Conservation (phyloP, 2,797 vertebrate species). For the Onychomys arenicola region DNA sequence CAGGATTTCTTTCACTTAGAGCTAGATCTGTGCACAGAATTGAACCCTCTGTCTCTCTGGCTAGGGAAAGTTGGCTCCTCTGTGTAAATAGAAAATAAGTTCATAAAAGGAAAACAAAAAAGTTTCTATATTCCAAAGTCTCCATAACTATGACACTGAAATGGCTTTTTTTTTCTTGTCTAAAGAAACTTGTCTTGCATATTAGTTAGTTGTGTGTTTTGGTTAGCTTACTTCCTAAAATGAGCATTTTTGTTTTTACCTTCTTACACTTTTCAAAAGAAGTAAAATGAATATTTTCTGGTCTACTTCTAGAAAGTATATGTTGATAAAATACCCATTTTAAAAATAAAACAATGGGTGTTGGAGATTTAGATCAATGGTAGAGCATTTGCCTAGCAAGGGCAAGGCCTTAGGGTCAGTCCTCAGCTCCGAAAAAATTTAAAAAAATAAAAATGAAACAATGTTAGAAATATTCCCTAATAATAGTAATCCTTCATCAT, state of each 20-base stretch:
- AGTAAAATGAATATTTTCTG: neutral
- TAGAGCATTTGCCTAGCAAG: no score
- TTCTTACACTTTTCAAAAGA: slow-evolving; percentile 47
- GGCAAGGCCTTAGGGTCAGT: no score
- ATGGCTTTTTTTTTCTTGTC: neutral
- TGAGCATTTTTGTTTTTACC: neutral
- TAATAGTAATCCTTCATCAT: neutral
- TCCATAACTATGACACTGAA: neutral
- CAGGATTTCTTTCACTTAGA: slow-evolving; percentile 53
- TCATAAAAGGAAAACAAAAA: slow-evolving; percentile 23
- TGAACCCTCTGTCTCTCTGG: slow-evolving; percentile 25
- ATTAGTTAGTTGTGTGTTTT: neutral
- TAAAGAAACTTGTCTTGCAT: neutral
- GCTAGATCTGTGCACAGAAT: neutral
- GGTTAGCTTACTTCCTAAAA: slow-evolving; percentile 7
- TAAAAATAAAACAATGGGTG: slow-evolving; percentile 10
- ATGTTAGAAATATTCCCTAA: neutral
- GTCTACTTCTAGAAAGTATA: slow-evolving; percentile 6
- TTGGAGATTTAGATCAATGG: no score
- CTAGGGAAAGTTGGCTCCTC: slow-evolving; percentile 36
- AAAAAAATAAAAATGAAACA: slow-evolving; percentile 36
- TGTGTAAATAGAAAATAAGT: slow-evolving; percentile 32
- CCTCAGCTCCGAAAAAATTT: no score
- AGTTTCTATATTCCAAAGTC: slow-evolving; percentile 37
- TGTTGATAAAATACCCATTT: neutral